Conservation (phyloP, 2,113 vertebrate species). For the Cephalopholis sonnerati region DNA sequence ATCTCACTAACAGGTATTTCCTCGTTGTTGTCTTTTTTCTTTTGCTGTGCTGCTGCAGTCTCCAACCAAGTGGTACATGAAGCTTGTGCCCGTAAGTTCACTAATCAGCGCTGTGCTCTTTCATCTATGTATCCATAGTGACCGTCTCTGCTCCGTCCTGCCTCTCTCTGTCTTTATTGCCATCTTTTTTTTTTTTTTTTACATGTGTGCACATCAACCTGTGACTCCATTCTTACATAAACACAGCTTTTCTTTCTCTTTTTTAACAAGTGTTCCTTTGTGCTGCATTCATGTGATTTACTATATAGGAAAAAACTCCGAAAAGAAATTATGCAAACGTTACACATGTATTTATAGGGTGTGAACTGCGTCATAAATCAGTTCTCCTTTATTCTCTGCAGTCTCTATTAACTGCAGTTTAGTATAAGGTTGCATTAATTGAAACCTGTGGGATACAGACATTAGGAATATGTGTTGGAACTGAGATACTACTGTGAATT, state of each 20-base stretch:
- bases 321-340: neutral
- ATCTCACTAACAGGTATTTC: slow-evolving; percentile 72
- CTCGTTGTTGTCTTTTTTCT: slow-evolving; percentile 74
- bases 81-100: slow-evolving; percentile 99
- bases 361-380: neutral
- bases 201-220: slow-evolving; percentile 30
- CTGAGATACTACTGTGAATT: neutral
- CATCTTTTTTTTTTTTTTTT: slow-evolving; percentile 3
- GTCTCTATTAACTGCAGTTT: neutral
- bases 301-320: neutral
- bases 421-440: neutral
- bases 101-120: slow-evolving; percentile 64
- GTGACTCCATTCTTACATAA: slow-evolving; percentile 23
- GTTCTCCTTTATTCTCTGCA: neutral
- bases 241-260: neutral
- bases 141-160: neutral
- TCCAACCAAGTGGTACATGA: slow-evolving; percentile 99
- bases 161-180: slow-evolving; percentile 1
- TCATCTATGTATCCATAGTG: slow-evolving; percentile 62
- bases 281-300: neutral
- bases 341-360: neutral
- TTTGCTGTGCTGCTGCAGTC: slow-evolving; percentile 88
- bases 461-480: neutral
- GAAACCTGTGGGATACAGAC: neutral
- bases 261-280: neutral